Conservation (phyloP, 2,888 invertebrate species). For the Rhamphomyia laevipes region DNA sequence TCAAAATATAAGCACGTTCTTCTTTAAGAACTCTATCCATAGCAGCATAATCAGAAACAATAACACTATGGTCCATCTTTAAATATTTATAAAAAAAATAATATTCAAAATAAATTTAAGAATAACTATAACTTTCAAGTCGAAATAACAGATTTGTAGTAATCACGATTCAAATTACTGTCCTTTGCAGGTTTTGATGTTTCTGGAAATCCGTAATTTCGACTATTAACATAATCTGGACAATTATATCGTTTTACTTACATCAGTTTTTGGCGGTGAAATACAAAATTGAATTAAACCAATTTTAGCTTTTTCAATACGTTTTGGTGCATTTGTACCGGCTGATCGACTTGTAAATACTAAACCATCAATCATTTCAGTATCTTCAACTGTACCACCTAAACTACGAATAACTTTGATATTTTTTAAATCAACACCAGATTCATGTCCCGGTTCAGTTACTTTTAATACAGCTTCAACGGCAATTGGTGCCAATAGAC, state of each 20-base stretch:
- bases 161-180: no score
- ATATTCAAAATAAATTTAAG: no score
- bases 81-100: background rate
- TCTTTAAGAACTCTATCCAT: conserved; percentile 98
- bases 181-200: no score
- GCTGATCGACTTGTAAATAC: conserved; percentile 83
- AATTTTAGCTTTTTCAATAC: conserved; percentile 95
- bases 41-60: conserved; percentile 98
- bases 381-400: conserved; percentile 96
- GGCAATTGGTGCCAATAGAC: conserved; percentile 88
- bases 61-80: conserved; percentile 87
- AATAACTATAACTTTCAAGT: no score
- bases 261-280: conserved; percentile 98
- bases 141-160: no score
- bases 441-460: conserved; percentile 47
- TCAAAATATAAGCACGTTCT: conserved; percentile 93
- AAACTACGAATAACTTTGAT: conserved; percentile 95
- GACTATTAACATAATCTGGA: no score
- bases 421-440: conserved; percentile 81
- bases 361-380: conserved; percentile 89
- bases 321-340: conserved; percentile 83
- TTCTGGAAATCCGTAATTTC: no score
- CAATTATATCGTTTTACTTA: conserved; percentile 38
- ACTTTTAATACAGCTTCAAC: conserved; percentile 86
- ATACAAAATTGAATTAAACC: conserved; percentile 99